These are phyloP conservation scores for Athetis lepigone DNA, from an alignment of 2,888 invertebrate genomes.

Conservation along the genomic window DNA sequence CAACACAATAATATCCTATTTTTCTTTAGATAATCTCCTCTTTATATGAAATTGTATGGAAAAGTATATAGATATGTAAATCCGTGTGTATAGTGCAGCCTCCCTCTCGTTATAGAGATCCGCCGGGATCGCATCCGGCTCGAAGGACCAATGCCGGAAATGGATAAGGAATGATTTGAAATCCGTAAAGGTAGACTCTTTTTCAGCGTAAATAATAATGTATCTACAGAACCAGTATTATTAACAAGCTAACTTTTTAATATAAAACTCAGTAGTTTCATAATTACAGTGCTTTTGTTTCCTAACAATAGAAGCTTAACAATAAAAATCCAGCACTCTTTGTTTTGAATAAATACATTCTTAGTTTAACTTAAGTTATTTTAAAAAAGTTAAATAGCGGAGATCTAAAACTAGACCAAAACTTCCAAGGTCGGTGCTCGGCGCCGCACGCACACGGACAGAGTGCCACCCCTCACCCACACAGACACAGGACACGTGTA, in stretches of 20 bases:
- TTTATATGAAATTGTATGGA: slow-evolving; percentile 46
- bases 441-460: slow-evolving; percentile 69
- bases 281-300: slow-evolving; percentile 28
- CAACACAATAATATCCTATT: slow-evolving; percentile 30
- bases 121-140: slow-evolving; percentile 80
- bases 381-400: slow-evolving; percentile 48
- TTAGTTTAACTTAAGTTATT: slow-evolving; percentile 42
- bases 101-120: slow-evolving; percentile 86
- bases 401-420: slow-evolving; percentile 82
- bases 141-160: slow-evolving; percentile 82
- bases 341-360: slow-evolving; percentile 52
- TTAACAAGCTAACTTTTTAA: slow-evolving; percentile 4
- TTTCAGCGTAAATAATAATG: slow-evolving; percentile 15
- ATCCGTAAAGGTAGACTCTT: slow-evolving; percentile 59
- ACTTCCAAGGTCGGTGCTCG: slow-evolving; percentile 84
- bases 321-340: slow-evolving; percentile 39
- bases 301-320: slow-evolving; percentile 37
- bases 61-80: slow-evolving; percentile 56
- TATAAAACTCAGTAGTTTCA: slow-evolving; percentile 4
- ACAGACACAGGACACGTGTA: slow-evolving; percentile 77
- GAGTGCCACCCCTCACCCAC: slow-evolving; percentile 76
- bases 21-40: slow-evolving; percentile 37
- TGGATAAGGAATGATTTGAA: slow-evolving; percentile 77
- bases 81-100: slow-evolving; percentile 61
- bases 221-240: not conserved